A percentile compares a stretch with the other conserved stretches of the same genome.
Conservation (phyloP, 2,888 invertebrate genomes). For the Hedya salicella region DNA sequence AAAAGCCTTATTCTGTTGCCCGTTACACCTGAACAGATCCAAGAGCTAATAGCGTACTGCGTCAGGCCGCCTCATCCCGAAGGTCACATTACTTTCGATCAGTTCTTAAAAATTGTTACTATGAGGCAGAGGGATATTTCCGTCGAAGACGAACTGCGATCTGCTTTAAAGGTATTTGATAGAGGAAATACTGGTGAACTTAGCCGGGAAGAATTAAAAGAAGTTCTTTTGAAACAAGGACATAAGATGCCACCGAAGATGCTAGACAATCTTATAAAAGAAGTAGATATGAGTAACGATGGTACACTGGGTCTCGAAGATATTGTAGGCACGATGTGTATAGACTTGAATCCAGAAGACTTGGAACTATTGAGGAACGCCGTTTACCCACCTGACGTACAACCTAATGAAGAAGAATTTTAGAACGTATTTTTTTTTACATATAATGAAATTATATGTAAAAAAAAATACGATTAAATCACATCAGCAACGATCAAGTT, state of each 20-base stretch:
- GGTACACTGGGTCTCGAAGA: conserved; percentile 77
- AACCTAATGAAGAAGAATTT: conserved; percentile 29
- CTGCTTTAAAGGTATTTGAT: conserved; percentile 69
- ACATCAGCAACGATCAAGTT: too few relatives aligned
- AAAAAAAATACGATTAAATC: too few relatives aligned
- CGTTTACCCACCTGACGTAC: conserved; percentile 55
- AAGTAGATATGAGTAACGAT: conserved; percentile 75
- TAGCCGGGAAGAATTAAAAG: conserved; percentile 68
- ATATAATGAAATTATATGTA: too few relatives aligned
- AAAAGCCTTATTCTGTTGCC: conserved; percentile 71
- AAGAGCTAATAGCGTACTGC: conserved; percentile 70
- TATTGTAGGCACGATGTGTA: conserved; percentile 75
- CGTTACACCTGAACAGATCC: conserved; percentile 71
- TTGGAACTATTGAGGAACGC: conserved; percentile 62
- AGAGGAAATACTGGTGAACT: conserved; percentile 63
- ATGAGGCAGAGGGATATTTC: conserved; percentile 69
- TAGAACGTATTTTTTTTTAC: not conserved
- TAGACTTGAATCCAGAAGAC: conserved; percentile 75
- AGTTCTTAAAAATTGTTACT: conserved; percentile 75
- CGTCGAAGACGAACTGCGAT: conserved; percentile 71
- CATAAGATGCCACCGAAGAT: conserved; percentile 65
- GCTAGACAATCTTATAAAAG: conserved; percentile 72
- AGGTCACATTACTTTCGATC: conserved; percentile 71
- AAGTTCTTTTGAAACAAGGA: conserved; percentile 65
- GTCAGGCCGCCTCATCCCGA: conserved; percentile 71